These are phyloP conservation scores for Drosophila kambysellisi DNA, from an alignment of 2,888 invertebrate genomes.

Conservation along the genomic window DNA sequence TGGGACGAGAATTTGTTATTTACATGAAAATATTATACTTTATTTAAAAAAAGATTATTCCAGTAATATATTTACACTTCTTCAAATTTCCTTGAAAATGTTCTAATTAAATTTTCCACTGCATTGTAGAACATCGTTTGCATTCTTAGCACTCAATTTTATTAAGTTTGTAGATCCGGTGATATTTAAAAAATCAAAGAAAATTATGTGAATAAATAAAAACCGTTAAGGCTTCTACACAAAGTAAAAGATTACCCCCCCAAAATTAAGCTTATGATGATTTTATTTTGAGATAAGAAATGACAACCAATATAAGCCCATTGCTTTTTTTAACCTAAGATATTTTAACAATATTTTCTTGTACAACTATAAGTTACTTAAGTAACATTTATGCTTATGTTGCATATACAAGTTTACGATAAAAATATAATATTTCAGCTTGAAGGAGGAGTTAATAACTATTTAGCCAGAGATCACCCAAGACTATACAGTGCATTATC, in stretches of 20 bases:
- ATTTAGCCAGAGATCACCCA: slow-evolving; percentile 48
- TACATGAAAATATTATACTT: background rate
- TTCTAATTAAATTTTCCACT: background rate
- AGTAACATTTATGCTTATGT: background rate
- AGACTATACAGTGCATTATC: slow-evolving; percentile 22
- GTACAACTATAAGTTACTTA: background rate
- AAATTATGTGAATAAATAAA: background rate
- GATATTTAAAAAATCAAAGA: background rate
- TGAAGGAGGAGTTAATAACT: slow-evolving; percentile 4
- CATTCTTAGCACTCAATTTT: background rate
- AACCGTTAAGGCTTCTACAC: background rate
- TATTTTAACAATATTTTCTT: background rate
- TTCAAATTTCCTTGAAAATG: background rate
- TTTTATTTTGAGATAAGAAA: background rate
- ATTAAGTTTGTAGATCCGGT: background rate
- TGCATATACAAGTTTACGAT: background rate
- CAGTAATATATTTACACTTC: background rate
- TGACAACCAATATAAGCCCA: background rate
- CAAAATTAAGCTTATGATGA: background rate
- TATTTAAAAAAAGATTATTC: background rate
- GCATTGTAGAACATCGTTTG: background rate
- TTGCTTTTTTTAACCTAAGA: background rate
- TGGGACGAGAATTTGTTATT: background rate
- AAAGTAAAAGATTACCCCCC: no score
- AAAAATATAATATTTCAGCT: background rate